A percentile compares a stretch with the other conserved stretches of the same genome.
Evolutionary conservation across 2,113 vertebrate genomes (phyloP).

Genomic region (Scortum barcoo): DNA sequence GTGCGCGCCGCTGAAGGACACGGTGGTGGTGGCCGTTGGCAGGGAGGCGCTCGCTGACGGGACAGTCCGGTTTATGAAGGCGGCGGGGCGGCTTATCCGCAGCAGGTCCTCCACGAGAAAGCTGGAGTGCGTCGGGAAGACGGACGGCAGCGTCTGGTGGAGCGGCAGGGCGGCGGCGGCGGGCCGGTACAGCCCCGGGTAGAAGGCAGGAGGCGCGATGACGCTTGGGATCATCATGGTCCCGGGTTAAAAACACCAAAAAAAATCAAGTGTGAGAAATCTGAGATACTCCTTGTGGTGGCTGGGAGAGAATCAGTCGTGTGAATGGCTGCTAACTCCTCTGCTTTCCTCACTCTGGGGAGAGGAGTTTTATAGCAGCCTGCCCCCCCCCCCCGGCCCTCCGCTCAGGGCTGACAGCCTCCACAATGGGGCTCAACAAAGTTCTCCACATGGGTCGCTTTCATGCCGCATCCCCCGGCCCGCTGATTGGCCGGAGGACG

Average conservation of each 20-base stretch:
- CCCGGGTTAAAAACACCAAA: slow-evolving; percentile 54
- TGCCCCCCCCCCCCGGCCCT: slow-evolving; percentile 70
- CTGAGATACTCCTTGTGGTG: slow-evolving; percentile 69
- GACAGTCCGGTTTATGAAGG: slow-evolving; percentile 85
- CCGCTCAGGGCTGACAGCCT: slow-evolving; percentile 92
- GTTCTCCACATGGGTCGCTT: slow-evolving; percentile 94
- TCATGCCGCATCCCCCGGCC: slow-evolving; percentile 84
- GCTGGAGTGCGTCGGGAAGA: slow-evolving; percentile 90
- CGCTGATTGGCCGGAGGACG: slow-evolving; percentile 90
- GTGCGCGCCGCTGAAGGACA: slow-evolving; percentile 75
- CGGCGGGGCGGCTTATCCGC: slow-evolving; percentile 90
- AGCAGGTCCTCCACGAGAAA: slow-evolving; percentile 97
- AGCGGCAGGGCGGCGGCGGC: slow-evolving; percentile 89
- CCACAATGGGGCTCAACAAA: slow-evolving; percentile 95
- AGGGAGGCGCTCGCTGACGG: slow-evolving; percentile 81
- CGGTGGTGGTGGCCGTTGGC: slow-evolving; percentile 79
- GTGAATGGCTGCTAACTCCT: slow-evolving; percentile 74
- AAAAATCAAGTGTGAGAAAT: slow-evolving; percentile 37
- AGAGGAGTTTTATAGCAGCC: slow-evolving; percentile 90
- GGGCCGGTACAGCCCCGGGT: slow-evolving; percentile 92
- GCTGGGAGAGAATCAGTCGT: slow-evolving; percentile 59
- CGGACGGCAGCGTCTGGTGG: slow-evolving; percentile 89
- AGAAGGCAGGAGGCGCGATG: slow-evolving; percentile 91
- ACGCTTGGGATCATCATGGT: slow-evolving; percentile 98
- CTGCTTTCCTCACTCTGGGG: slow-evolving; percentile 73